A percentile compares a stretch with the other conserved stretches of the same genome.
These are phyloP conservation scores for Glareola pratincola DNA, from an alignment of 2,113 vertebrate genomes.

Conservation along the genomic window DNA sequence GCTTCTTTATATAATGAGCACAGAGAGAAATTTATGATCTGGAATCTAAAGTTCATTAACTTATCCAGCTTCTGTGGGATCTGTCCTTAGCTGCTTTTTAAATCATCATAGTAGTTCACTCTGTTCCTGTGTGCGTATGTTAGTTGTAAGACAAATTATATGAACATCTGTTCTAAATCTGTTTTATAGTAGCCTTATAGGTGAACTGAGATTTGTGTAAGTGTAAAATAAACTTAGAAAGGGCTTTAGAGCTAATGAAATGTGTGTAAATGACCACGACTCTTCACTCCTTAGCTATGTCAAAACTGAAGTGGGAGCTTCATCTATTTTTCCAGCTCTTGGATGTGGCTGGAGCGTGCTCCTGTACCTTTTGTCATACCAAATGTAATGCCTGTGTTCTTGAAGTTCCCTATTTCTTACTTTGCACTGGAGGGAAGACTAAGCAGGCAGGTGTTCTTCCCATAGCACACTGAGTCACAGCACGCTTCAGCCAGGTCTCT, in stretches of 20 bases:
- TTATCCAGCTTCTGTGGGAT: not conserved
- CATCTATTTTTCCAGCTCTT: not conserved
- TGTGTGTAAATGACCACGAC: not conserved
- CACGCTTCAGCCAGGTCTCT: not conserved
- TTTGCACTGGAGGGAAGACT: not conserved
- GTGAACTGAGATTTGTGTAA: not conserved
- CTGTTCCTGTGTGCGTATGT: not conserved
- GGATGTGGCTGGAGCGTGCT: not conserved
- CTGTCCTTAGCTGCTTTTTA: not conserved
- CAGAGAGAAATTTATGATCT: not conserved
- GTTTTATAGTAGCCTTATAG: not conserved
- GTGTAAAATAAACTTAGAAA: not conserved
- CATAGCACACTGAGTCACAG: not conserved
- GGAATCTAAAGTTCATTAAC: not conserved
- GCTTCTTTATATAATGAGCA: not conserved
- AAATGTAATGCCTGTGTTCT: rapidly evolving
- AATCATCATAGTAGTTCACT: not conserved
- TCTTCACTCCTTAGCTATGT: not conserved
- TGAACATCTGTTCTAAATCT: not conserved
- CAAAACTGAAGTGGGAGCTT: not conserved
- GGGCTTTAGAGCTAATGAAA: not conserved
- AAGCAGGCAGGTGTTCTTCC: not conserved
- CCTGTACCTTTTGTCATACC: not conserved
- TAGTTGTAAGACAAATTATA: not conserved
- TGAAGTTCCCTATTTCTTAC: not conserved